Percentiles rank a stretch among this genome's conserved stretches.
Conservation (phyloP, 1,140 invertebrate genomes). For the Sitophilus oryzae region DNA sequence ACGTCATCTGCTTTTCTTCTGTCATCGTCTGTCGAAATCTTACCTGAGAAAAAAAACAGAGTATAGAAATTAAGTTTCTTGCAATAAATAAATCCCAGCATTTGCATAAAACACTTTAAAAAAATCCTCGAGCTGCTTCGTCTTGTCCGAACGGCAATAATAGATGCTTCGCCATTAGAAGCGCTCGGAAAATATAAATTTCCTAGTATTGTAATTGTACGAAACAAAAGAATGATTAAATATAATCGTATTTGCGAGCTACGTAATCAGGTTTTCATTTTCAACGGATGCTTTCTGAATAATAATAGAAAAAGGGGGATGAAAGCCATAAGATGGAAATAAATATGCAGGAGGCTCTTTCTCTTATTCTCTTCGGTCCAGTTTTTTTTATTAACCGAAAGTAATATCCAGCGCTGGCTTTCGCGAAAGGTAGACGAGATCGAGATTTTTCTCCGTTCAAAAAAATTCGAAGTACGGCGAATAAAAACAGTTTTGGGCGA, state of each 20-base stretch:
- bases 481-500: background rate
- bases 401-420: conserved; percentile 7
- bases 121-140: too few relatives aligned
- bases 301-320: conserved; percentile 23
- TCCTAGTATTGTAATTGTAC: conserved; percentile 23
- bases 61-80: too few relatives aligned
- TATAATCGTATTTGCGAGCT: conserved; percentile 24
- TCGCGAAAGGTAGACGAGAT: background rate
- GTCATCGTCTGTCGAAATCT: too few relatives aligned
- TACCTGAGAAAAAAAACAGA: too few relatives aligned
- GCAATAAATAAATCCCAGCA: too few relatives aligned
- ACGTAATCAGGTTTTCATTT: conserved; percentile 30
- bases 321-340: conserved; percentile 26
- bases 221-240: conserved; percentile 31
- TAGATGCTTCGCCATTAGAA: conserved; percentile 16
- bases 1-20: too few relatives aligned
- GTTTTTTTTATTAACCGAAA: conserved; percentile 18
- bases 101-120: too few relatives aligned
- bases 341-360: conserved; percentile 30
- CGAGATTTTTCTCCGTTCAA: background rate
- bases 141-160: too few relatives aligned
- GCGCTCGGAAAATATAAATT: conserved; percentile 24
- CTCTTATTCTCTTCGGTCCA: conserved; percentile 17
- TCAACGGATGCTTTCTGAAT: conserved; percentile 26
- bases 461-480: background rate